phyloP scores from a whole-genome alignment of 1,140 invertebrate species.

The Drosophila serrata region DNA sequence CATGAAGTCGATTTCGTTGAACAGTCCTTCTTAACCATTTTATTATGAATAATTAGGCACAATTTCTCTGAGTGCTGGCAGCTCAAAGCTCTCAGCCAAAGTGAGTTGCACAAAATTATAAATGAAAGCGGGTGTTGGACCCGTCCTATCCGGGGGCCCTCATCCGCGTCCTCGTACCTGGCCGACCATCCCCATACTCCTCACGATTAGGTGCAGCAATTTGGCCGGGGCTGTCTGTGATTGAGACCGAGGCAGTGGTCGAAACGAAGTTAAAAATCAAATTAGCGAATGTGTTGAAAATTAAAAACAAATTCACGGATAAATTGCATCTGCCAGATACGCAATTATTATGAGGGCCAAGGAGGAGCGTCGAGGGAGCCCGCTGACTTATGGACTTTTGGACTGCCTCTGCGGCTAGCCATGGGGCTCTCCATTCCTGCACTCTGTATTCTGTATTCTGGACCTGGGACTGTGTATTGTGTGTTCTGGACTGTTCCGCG shows the following conservation, averaged over 20 bases:
- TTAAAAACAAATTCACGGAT: slow-evolving; percentile 85
- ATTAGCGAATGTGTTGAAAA: slow-evolving; percentile 85
- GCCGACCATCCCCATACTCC: slow-evolving; percentile 34
- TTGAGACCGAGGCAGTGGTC: slow-evolving; percentile 80
- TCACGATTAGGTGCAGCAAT: slow-evolving; percentile 82
- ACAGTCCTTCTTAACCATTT: background rate
- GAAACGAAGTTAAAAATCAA: slow-evolving; percentile 85
- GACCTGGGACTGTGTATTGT: slow-evolving; percentile 20
- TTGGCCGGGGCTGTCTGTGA: slow-evolving; percentile 77
- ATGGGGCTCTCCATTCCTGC: slow-evolving; percentile 6
- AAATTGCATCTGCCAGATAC: slow-evolving; percentile 85
- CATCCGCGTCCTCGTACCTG: slow-evolving; percentile 11
- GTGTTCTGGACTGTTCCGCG: slow-evolving; percentile 38
- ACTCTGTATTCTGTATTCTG: slow-evolving; percentile 3
- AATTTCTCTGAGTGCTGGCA: slow-evolving; percentile 2
- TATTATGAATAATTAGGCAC: background rate
- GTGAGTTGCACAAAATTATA: slow-evolving; percentile 81
- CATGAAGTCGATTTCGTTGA: too few relatives aligned
- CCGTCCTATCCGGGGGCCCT: slow-evolving; percentile 43
- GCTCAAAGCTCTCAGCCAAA: slow-evolving; percentile 51
- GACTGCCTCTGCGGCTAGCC: slow-evolving; percentile 18
- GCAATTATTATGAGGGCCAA: slow-evolving; percentile 83
- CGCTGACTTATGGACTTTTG: slow-evolving; percentile 74
- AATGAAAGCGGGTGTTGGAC: slow-evolving; percentile 78
- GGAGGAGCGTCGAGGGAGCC: slow-evolving; percentile 1